Evolutionary conservation across 2,113 vertebrate species (phyloP), one percentile per base, ranked within the genome.

Genomic region (Rhabdornis inornatus): DNA sequence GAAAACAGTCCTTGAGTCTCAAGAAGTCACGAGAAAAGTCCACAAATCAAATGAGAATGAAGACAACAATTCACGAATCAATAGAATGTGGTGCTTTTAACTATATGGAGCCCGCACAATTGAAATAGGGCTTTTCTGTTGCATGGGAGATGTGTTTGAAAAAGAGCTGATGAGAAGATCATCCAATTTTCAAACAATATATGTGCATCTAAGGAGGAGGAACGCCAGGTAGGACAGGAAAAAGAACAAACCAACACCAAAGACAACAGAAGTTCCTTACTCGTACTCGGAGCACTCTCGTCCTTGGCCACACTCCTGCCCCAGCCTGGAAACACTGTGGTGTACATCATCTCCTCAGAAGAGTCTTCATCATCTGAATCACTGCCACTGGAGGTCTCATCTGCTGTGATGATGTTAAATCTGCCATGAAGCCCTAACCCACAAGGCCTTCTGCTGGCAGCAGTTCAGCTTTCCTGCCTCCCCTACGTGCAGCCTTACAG

Each of bases 361-460:
- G 83, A 92, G 57, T 96, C 93, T 64, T 96, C 96, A 1, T 96
- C 94, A 57, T 95, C 94, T 28, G 76, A 90, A 66, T 60, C 96
- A 64, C 84, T 80, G 76, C 95, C 95, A 72, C 96, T 92, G 76
- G 95, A 91, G 76, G 79, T 88, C 92, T 87, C 45, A 56, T 96
- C 96, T 97, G 85, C 84, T 90, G 86, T 89, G 93, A 59, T 94
- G 89, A 94, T 60, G 91, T 95, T 82, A 95, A 87, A 96, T 28
- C 70, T 84, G 45, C 45, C 83, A 87, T 97, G 83, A 97, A 93
- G 74, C 74, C 79, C n/a, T 64, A 65, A 68, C 37, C 33, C 61
- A 30, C 33, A 59, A 55, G 30, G 60, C n/a, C 19, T 72, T 50
- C 49, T 81, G 50, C 65, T 42, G 42, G 13, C 30, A 65, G n/a